Percentiles rank a stretch among this genome's conserved stretches.
phyloP scores from a whole-genome alignment of 2,888 invertebrate species.

The Marronus borbonicus region DNA sequence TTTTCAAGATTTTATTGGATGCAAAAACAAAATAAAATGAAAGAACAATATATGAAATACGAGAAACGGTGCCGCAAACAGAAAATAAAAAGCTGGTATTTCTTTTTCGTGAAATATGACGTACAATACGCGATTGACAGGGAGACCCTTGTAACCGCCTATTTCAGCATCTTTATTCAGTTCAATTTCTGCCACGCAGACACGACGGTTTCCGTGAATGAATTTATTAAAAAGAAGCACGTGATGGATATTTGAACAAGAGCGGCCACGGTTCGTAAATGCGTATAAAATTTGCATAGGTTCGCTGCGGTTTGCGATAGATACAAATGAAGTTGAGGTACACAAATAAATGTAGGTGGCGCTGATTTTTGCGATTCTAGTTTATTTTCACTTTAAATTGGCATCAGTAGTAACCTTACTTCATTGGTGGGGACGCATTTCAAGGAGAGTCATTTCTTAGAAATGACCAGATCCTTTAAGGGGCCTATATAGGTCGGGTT shows the following conservation, averaged over 20 bases:
- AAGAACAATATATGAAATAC: too few species aligned
- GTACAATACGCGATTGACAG: constrained; percentile 27
- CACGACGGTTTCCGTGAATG: constrained; percentile 32
- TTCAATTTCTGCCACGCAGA: constrained; percentile 30
- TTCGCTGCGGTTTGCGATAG: not conserved
- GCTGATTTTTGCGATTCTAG: too few species aligned
- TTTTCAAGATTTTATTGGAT: too few species aligned
- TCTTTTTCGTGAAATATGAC: constrained; percentile 13
- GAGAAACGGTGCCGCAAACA: constrained; percentile 1
- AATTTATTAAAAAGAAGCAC: constrained; percentile 18
- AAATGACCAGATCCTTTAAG: too few species aligned
- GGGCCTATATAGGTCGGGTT: too few species aligned
- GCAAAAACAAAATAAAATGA: too few species aligned
- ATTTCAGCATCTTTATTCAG: constrained; percentile 39
- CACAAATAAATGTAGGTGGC: not conserved
- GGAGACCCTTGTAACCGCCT: constrained; percentile 21
- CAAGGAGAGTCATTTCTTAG: too few species aligned
- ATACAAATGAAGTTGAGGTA: not conserved
- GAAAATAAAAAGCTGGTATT: constrained; percentile 11
- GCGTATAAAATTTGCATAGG: constrained; percentile 12
- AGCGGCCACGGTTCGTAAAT: not conserved
- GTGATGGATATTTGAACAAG: constrained; percentile 13
- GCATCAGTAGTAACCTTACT: too few species aligned
- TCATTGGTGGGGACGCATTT: too few species aligned
- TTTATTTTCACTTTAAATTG: too few species aligned